A percentile compares a stretch with the other conserved stretches of the same genome.
phyloP scores from a whole-genome alignment of 2,888 invertebrate genomes.

The Apamea monoglypha region DNA sequence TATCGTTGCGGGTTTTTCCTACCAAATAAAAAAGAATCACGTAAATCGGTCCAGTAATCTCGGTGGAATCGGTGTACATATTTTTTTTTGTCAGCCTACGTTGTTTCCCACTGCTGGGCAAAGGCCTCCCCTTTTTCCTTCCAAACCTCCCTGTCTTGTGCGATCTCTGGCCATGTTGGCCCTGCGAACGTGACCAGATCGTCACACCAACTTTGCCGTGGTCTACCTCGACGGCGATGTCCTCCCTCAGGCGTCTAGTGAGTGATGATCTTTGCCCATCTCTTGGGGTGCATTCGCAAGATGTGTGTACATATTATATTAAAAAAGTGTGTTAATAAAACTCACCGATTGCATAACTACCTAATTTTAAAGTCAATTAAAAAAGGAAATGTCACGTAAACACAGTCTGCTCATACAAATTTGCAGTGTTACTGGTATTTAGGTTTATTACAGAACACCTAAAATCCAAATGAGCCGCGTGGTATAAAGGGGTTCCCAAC shows the following conservation, averaged over 20 bases:
- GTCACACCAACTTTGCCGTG: too few relatives aligned
- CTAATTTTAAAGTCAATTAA: neutral
- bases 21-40: neutral
- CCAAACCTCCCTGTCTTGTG: too few relatives aligned
- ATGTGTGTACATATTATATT: too few relatives aligned
- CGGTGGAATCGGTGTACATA: neutral
- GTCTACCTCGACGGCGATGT: too few relatives aligned
- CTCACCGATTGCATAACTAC: neutral
- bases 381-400: neutral
- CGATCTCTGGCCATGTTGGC: too few relatives aligned
- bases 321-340: neutral
- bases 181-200: too few relatives aligned
- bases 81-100: neutral
- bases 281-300: too few relatives aligned
- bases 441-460: neutral
- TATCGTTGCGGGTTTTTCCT: neutral
- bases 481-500: constrained; percentile 59
- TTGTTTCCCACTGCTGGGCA: too few relatives aligned
- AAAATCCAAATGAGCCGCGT: neutral
- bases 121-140: too few relatives aligned
- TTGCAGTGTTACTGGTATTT: neutral
- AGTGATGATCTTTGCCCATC: too few relatives aligned
- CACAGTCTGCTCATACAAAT: neutral
- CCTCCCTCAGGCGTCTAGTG: too few relatives aligned
- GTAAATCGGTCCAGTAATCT: neutral